Percentiles rank a stretch among this genome's conserved stretches.
phyloP scores from a whole-genome alignment of 1,140 invertebrate genomes.

The Panagrolaimus sp. region DNA sequence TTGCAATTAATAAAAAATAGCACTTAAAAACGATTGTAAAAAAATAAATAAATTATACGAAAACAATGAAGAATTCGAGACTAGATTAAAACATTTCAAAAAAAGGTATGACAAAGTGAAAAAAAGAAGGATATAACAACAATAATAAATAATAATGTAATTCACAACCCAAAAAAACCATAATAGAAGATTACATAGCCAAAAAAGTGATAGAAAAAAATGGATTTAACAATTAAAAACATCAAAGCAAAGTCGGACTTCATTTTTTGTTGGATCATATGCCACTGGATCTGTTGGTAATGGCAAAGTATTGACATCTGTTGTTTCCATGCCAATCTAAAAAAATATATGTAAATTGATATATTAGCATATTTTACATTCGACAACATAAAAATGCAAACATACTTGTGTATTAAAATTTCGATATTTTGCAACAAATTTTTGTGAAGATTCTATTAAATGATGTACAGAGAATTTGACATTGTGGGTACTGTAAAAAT shows the following conservation, averaged over 20 bases:
- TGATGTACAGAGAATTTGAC: slow-evolving; percentile 42
- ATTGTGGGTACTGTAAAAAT: slow-evolving; percentile 43
- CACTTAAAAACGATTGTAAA: too few species aligned
- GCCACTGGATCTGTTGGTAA: slow-evolving; percentile 27
- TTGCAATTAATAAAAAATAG: too few species aligned
- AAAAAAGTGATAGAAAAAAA: too few species aligned
- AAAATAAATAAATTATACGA: too few species aligned
- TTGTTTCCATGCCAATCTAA: slow-evolving; percentile 22
- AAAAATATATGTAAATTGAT: neutral
- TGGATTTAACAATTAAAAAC: neutral
- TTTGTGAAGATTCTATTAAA: slow-evolving; percentile 32
- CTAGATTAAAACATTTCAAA: too few species aligned
- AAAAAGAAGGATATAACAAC: too few species aligned
- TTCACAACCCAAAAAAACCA: too few species aligned
- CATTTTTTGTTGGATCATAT: slow-evolving; percentile 23
- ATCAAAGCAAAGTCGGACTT: slow-evolving; percentile 14
- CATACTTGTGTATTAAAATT: slow-evolving; percentile 17
- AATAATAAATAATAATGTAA: too few species aligned
- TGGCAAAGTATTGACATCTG: slow-evolving; percentile 24
- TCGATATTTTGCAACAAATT: slow-evolving; percentile 29
- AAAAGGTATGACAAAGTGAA: too few species aligned
- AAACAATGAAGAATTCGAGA: too few species aligned
- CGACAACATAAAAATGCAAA: neutral
- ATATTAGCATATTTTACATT: too few species aligned
- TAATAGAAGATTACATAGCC: too few species aligned